phyloP scores from a whole-genome alignment of 2,888 invertebrate genomes.

The Platycheirus albimanus region DNA sequence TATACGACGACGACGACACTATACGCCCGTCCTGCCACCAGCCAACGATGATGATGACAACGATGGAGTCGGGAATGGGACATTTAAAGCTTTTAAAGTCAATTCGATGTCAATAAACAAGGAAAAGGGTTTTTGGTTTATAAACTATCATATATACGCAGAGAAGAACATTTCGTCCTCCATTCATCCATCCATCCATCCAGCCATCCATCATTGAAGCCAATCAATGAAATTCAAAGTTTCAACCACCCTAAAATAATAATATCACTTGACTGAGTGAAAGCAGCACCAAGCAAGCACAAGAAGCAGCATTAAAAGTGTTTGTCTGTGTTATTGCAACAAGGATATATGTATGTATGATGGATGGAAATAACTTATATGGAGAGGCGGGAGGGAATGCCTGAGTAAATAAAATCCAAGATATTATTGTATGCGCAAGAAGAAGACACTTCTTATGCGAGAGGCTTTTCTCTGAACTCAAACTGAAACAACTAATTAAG shows the following conservation, averaged over 20 bases:
- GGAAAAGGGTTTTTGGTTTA: conserved; percentile 20
- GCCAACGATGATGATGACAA: background rate
- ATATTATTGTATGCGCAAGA: conserved; percentile 14
- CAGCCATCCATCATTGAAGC: conserved; percentile 67
- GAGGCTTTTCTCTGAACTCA: conserved; percentile 49
- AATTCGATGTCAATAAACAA: conserved; percentile 62
- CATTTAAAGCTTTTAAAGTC: conserved; percentile 73
- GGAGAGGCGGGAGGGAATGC: no score
- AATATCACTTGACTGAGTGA: conserved; percentile 23
- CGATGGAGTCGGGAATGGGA: conserved; percentile 37
- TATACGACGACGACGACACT: no score
- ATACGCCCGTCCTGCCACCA: background rate
- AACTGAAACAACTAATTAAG: conserved; percentile 74
- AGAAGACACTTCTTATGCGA: conserved; percentile 44
- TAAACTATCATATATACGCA: background rate
- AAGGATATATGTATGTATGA: no score
- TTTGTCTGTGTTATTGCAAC: conserved; percentile 67
- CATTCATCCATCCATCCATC: background rate
- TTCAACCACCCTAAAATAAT: background rate
- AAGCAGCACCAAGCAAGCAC: conserved; percentile 4
- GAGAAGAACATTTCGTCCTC: conserved; percentile 3
- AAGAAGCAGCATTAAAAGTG: conserved; percentile 51
- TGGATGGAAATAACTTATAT: conserved; percentile 63
- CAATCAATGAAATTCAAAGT: conserved; percentile 74
- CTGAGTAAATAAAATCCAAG: conserved; percentile 67